Base-by-base conservation (phyloP, 2,797 vertebrate genomes). In the Leuciscus waleckii region DNA sequence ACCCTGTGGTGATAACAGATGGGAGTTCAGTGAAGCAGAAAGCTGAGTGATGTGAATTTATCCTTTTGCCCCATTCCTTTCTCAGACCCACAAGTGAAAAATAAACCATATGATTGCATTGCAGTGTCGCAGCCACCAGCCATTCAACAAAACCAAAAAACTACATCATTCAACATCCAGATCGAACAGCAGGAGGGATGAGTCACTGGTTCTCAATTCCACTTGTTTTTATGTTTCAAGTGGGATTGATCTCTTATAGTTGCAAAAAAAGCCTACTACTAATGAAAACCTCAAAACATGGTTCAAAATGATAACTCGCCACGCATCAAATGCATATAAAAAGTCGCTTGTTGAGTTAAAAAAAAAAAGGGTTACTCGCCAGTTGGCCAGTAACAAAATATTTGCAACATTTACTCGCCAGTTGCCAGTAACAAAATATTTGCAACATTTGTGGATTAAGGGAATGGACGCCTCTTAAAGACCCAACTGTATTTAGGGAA, bases 31-130 rank as follows among this genome's bases (percentile, higher is more conserved):
- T 84, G 81, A 85, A 88, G 81, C 69, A 73, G 68, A 85, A 75
- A 85, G 56, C 41, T 58, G 51, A 87, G 26, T 70, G 81, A 88
- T 87, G 81, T 79, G 58, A 88, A 87, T 78, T 73, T 79, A 78
- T 58, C 29, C 85, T 69, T 43, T 26, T 26, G 41, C 69, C 26
- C 19, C 51, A 54, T 67, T 67, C 23, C 73, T 83, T 73, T 83
- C 67, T 67, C 43, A 26, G 58, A 46, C 29, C 29, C 82, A 29
- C 21, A 51, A 79, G 65, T 32, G 17, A 80, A 73, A 70, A 79
- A 70, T 69, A 87, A 79, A 76, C 26, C 29, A 32, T 54, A 79
- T 61, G 81, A 83, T 82, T 83, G 56, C 79, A 56, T 65, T 70
- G 67, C 68, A 78, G 19, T 54, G 63, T 77, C 4, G 10, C 46